Percentiles rank a stretch among this genome's conserved stretches.
These are phyloP conservation scores for Palloptera scutellata DNA, from an alignment of 2,888 invertebrate genomes.

Conservation along the genomic window DNA sequence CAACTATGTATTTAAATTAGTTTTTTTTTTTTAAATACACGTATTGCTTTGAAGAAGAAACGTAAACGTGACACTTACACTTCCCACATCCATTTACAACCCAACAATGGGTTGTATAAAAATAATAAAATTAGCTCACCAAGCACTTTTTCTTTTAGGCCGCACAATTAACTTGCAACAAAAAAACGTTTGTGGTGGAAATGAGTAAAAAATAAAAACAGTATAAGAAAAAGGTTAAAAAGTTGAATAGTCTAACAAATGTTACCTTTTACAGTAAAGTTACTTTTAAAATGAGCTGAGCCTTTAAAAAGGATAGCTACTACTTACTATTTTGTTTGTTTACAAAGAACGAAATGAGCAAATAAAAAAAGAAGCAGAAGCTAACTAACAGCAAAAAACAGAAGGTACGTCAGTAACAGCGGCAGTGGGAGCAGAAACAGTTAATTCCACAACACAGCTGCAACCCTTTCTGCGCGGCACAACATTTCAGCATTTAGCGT, in stretches of 20 bases:
- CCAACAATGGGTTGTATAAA: background rate
- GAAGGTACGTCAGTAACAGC: background rate
- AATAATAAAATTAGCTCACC: constrained; percentile 9
- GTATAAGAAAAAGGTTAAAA: background rate
- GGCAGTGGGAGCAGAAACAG: background rate
- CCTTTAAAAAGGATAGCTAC: background rate
- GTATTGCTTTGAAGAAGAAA: background rate
- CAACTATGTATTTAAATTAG: background rate
- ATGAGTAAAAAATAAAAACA: constrained; percentile 4
- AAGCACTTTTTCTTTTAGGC: constrained; percentile 26
- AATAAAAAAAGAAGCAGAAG: background rate
- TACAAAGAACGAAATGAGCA: background rate
- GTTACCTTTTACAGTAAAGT: background rate
- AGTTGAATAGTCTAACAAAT: background rate
- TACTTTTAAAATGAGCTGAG: background rate
- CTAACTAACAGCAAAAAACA: background rate
- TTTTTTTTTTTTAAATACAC: background rate
- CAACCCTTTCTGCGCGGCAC: background rate
- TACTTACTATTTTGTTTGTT: background rate
- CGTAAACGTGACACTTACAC: background rate
- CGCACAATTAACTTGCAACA: constrained; percentile 35
- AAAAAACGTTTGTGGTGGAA: constrained; percentile 8
- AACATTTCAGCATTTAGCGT: constrained; percentile 42
- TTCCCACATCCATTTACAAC: background rate
- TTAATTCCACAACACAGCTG: background rate